phyloP scores from a whole-genome alignment of 2,888 invertebrate species.

The Zeuzera pyrina region DNA sequence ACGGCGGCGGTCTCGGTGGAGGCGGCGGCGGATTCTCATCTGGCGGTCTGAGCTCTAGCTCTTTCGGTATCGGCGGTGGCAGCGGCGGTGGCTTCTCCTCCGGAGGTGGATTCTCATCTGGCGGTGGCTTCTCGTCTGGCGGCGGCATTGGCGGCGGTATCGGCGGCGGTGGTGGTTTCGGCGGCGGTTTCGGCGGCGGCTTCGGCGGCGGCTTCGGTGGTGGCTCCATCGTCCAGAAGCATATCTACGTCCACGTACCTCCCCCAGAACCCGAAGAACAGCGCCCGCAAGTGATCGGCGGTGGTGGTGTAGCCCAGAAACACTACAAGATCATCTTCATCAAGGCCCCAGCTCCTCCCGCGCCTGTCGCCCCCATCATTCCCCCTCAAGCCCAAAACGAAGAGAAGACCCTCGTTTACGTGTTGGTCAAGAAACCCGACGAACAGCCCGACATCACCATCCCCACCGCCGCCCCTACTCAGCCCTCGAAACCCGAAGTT shows the following conservation, averaged over 20 bases:
- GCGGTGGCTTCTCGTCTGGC: conserved; percentile 28
- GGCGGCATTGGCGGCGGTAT: conserved; percentile 35
- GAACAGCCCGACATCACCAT: conserved; percentile 87
- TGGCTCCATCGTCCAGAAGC: conserved; percentile 79
- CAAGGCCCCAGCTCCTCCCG: conserved; percentile 85
- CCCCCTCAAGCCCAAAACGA: conserved; percentile 82
- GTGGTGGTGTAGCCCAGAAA: conserved; percentile 79
- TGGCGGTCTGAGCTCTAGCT: conserved; percentile 28
- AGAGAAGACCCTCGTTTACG: conserved; percentile 87
- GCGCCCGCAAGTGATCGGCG: conserved; percentile 76
- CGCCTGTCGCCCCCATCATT: conserved; percentile 82
- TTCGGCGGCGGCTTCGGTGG: conserved; percentile 55
- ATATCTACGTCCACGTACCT: conserved; percentile 88
- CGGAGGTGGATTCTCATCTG: conserved; percentile 28
- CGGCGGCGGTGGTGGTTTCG: conserved; percentile 23
- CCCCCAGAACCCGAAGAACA: conserved; percentile 85
- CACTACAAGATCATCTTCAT: conserved; percentile 92
- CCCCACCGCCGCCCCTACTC: conserved; percentile 80
- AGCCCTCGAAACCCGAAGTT: conserved; percentile 86
- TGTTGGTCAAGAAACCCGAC: conserved; percentile 86
- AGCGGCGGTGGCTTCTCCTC: conserved; percentile 35
- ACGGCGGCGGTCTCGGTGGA: conserved; percentile 36
- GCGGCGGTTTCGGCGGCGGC: conserved; percentile 40
- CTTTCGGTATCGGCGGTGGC: conserved; percentile 31
- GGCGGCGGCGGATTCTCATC: conserved; percentile 35